These are phyloP conservation scores for Suncus etruscus DNA, from an alignment of 2,113 vertebrate species.

Conservation along the genomic window DNA sequence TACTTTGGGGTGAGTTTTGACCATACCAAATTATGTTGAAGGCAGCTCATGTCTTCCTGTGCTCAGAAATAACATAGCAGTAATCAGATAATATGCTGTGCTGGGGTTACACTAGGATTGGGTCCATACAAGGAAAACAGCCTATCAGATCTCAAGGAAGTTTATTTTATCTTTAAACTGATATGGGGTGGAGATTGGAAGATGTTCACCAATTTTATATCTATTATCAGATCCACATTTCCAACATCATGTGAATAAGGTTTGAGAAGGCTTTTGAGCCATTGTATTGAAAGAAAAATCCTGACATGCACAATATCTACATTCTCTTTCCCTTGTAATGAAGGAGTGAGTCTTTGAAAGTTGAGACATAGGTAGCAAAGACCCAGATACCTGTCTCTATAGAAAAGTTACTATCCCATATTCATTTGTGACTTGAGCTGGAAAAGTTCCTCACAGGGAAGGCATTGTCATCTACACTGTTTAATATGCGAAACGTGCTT, in stretches of 20 bases:
- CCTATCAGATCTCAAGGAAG: no score
- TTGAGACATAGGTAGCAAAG: not conserved
- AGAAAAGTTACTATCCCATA: not conserved
- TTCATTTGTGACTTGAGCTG: no score
- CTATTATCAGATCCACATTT: not conserved
- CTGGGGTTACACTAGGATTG: no score
- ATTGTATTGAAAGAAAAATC: not conserved
- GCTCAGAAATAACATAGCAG: no score
- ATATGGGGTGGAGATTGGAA: not conserved
- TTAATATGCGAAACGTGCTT: not conserved
- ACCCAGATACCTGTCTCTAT: not conserved
- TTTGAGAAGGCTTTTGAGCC: not conserved
- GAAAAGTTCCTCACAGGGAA: not conserved
- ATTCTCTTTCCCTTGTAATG: not conserved
- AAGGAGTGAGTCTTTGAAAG: not conserved
- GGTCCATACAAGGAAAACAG: no score
- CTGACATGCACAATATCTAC: not conserved
- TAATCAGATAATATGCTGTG: no score
- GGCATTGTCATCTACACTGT: not conserved
- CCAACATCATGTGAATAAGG: not conserved
- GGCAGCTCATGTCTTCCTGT: no score
- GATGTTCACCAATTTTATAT: not conserved
- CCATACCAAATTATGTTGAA: no score
- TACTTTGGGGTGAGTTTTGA: no score
- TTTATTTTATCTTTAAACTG: no score